Percentiles rank a stretch among this genome's conserved stretches.
Conservation (phyloP, 1,140 invertebrate genomes). For the Lepidurus packardi region DNA sequence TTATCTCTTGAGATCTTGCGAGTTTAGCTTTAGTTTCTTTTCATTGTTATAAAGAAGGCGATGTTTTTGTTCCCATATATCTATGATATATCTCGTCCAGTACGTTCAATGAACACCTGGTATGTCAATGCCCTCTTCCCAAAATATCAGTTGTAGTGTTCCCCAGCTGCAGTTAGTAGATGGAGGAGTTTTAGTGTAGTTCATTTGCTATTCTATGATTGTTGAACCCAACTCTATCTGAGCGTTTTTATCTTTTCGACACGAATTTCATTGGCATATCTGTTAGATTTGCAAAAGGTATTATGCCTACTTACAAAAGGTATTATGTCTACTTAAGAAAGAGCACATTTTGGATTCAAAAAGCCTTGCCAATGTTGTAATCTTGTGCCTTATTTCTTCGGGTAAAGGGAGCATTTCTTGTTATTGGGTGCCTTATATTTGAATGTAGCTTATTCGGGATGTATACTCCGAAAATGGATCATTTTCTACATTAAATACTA, state of each 20-base stretch:
- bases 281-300: constrained; percentile 5
- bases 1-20: constrained; percentile 38
- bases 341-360: too few species aligned
- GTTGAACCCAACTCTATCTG: background rate
- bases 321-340: background rate
- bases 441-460: too few species aligned
- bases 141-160: background rate
- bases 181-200: background rate
- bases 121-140: background rate
- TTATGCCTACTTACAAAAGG: background rate
- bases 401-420: too few species aligned
- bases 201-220: background rate
- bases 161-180: constrained; percentile 20
- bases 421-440: too few species aligned
- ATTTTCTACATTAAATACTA: too few species aligned
- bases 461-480: too few species aligned
- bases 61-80: constrained; percentile 77
- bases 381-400: background rate
- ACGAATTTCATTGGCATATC: background rate
- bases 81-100: constrained; percentile 85
- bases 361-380: too few species aligned
- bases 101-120: constrained; percentile 82
- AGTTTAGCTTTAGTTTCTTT: constrained; percentile 56
- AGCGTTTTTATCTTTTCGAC: background rate
- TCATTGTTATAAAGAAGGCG: constrained; percentile 18